Conservation (phyloP, 1,140 invertebrate genomes). For the Bicyclus anynana region DNA sequence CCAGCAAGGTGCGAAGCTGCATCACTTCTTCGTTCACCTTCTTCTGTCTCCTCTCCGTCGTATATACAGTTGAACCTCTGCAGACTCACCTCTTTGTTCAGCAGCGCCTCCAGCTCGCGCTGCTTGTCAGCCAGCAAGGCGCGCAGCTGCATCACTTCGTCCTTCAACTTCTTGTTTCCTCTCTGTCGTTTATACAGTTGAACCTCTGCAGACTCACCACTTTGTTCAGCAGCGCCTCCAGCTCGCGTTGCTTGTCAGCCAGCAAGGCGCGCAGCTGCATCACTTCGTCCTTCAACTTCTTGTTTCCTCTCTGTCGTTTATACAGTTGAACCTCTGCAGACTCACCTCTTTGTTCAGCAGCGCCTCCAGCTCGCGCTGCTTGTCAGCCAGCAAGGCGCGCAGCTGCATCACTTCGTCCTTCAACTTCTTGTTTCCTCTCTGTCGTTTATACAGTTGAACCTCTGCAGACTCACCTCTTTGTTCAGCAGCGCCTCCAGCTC, state of each 20-base stretch:
- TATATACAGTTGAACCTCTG: too few species aligned
- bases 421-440: background rate
- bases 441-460: too few species aligned
- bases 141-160: conserved; percentile 43
- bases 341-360: too few species aligned
- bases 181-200: too few species aligned
- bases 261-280: conserved; percentile 62
- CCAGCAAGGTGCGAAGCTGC: conserved; percentile 61
- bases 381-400: conserved; percentile 63
- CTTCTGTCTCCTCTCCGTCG: too few species aligned
- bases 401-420: conserved; percentile 37
- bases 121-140: conserved; percentile 68
- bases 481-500: conserved; percentile 66
- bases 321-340: too few species aligned
- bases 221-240: too few species aligned
- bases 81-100: too few species aligned
- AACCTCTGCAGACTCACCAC: too few species aligned
- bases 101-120: conserved; percentile 22
- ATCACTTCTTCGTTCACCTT: conserved; percentile 5
- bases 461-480: conserved; percentile 45
- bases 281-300: background rate
- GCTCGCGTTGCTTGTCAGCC: conserved; percentile 60
- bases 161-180: too few species aligned
- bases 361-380: conserved; percentile 41
- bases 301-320: too few species aligned